phyloP scores from a whole-genome alignment of 2,797 vertebrate species.

The Smutsia temminckii region DNA sequence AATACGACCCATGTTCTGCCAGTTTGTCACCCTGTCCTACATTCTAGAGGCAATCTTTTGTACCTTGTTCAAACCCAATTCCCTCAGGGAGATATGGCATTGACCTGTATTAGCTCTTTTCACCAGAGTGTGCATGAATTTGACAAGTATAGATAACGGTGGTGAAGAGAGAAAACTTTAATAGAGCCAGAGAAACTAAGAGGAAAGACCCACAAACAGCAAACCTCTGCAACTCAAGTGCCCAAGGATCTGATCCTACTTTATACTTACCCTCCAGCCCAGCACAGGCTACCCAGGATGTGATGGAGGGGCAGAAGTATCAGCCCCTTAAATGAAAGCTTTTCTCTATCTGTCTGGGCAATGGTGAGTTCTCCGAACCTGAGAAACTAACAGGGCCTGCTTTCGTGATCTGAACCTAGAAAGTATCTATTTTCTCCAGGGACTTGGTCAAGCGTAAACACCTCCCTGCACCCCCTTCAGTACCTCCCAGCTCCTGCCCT shows the following conservation, averaged over 20 bases:
- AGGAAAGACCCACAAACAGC: not conserved
- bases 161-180: not conserved
- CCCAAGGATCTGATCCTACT: no score
- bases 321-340: accelerated
- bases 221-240: not conserved
- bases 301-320: no score
- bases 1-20: not conserved
- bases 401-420: not conserved
- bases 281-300: not conserved
- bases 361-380: not conserved
- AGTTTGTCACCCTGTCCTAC: not conserved
- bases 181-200: not conserved
- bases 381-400: not conserved
- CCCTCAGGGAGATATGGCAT: not conserved
- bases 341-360: not conserved
- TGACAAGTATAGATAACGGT: not conserved
- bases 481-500: not conserved
- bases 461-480: accelerated
- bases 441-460: not conserved
- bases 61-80: not conserved
- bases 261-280: not conserved
- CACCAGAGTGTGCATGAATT: not conserved
- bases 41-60: not conserved
- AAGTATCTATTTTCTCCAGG: not conserved
- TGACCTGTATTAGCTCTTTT: not conserved